Conservation (phyloP, 1,140 invertebrate genomes). For the Scaptomyza hsui region DNA sequence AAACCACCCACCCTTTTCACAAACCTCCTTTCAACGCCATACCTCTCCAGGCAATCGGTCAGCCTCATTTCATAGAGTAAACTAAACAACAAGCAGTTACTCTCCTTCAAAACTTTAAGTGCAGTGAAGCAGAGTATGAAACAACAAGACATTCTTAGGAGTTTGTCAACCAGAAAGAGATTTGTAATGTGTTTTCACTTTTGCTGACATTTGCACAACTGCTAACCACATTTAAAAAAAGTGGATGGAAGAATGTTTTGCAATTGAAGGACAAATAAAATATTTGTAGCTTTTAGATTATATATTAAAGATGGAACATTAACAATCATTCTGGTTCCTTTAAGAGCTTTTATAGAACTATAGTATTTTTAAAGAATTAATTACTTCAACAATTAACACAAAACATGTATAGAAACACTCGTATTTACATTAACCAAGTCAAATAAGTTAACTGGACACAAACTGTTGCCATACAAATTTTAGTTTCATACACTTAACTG, state of each 20-base stretch:
- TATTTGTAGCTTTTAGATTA: neutral
- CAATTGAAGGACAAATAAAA: too few relatives aligned
- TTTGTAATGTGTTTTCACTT: conserved; percentile 9
- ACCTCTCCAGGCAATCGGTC: neutral
- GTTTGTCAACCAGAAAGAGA: neutral
- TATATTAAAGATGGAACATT: neutral
- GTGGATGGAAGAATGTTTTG: neutral
- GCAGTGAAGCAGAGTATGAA: neutral
- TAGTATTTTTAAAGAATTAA: too few relatives aligned
- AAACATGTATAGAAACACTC: neutral
- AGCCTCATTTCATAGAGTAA: conserved; percentile 34
- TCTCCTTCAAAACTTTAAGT: conserved; percentile 23
- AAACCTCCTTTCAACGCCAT: conserved; percentile 26
- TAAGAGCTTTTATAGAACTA: too few relatives aligned
- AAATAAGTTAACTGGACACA: conserved; percentile 46
- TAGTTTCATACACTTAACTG: conserved; percentile 69
- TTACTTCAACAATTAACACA: too few relatives aligned
- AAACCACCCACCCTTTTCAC: conserved; percentile 35
- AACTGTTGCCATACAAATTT: conserved; percentile 50
- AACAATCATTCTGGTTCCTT: neutral
- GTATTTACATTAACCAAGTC: conserved; percentile 11
- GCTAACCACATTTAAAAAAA: neutral
- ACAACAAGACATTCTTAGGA: neutral
- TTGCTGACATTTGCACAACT: conserved; percentile 1
- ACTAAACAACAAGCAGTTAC: conserved; percentile 8